A percentile compares a stretch with the other conserved stretches of the same genome.
Evolutionary conservation across 2,888 invertebrate genomes (phyloP).

Genomic region (Cremastinae sp.): DNA sequence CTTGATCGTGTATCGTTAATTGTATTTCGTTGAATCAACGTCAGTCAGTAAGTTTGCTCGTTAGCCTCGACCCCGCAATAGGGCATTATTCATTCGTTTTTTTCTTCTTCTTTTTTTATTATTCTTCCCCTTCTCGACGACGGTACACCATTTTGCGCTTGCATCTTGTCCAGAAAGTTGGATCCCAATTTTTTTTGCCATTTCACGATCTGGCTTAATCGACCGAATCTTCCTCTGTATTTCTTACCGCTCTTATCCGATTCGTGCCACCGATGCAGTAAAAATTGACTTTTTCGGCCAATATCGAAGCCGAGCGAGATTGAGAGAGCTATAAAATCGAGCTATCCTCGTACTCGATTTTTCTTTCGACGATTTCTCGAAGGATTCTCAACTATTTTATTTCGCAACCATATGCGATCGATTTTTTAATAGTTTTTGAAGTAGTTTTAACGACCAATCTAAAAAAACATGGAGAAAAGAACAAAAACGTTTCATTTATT

Average conservation of each 20-base stretch:
- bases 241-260: conserved; percentile 33
- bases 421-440: too few species aligned
- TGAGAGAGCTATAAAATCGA: conserved; percentile 45
- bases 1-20: conserved; percentile 57
- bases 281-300: conserved; percentile 45
- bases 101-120: background rate
- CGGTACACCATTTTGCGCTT: background rate
- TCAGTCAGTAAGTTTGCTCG: conserved; percentile 52
- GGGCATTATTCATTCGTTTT: background rate
- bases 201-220: conserved; percentile 54
- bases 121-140: too few species aligned
- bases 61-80: conserved; percentile 6
- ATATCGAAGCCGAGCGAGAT: conserved; percentile 47
- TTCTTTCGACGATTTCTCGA: conserved; percentile 16
- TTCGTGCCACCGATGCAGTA: conserved; percentile 24
- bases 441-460: too few species aligned
- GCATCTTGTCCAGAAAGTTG: conserved; percentile 56
- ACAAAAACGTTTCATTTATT: too few species aligned
- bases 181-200: conserved; percentile 50
- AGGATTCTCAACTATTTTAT: background rate
- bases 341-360: conserved; percentile 45
- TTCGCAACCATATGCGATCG: conserved; percentile 6
- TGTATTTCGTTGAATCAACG: conserved; percentile 60
- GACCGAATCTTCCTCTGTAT: conserved; percentile 50
- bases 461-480: too few species aligned